Percentiles rank a stretch among this genome's conserved stretches.
These are phyloP conservation scores for Holacanthus passer DNA, from an alignment of 2,113 vertebrate species.

Conservation along the genomic window DNA sequence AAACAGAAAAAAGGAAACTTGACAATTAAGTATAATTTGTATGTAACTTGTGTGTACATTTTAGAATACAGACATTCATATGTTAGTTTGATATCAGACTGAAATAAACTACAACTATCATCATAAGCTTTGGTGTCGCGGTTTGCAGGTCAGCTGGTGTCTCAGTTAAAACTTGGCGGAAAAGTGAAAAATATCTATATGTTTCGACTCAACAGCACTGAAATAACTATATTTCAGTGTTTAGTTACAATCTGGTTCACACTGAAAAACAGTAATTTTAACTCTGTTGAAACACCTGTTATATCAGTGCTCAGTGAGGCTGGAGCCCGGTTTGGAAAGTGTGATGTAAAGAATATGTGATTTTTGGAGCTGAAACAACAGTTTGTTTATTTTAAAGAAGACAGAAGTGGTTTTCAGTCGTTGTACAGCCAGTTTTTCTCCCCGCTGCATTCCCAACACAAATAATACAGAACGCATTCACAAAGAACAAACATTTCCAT, in stretches of 20 bases:
- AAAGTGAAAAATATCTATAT: background rate
- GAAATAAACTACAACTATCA: too few relatives aligned
- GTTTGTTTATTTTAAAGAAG: conserved; percentile 10
- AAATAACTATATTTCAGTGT: background rate
- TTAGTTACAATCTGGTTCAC: background rate
- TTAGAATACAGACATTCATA: too few relatives aligned
- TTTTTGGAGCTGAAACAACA: background rate
- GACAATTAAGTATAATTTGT: too few relatives aligned
- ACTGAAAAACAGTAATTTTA: background rate
- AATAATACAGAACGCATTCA: background rate
- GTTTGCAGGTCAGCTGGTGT: too few relatives aligned
- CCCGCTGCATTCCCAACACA: background rate
- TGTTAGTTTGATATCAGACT: too few relatives aligned
- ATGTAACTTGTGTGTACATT: too few relatives aligned
- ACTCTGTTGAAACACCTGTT: conserved; percentile 1
- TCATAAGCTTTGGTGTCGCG: too few relatives aligned
- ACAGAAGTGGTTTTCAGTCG: background rate
- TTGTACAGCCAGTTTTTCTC: background rate
- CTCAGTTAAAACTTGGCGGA: background rate
- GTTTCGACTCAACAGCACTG: background rate
- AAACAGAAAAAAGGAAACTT: too few relatives aligned
- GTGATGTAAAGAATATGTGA: background rate
- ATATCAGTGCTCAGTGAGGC: background rate
- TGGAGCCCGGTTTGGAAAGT: background rate
- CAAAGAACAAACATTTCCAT: background rate